A percentile compares a stretch with the other conserved stretches of the same genome.
These are phyloP conservation scores for Tetramorium bicarinatum DNA, from an alignment of 2,888 invertebrate species.

Conservation along the genomic window DNA sequence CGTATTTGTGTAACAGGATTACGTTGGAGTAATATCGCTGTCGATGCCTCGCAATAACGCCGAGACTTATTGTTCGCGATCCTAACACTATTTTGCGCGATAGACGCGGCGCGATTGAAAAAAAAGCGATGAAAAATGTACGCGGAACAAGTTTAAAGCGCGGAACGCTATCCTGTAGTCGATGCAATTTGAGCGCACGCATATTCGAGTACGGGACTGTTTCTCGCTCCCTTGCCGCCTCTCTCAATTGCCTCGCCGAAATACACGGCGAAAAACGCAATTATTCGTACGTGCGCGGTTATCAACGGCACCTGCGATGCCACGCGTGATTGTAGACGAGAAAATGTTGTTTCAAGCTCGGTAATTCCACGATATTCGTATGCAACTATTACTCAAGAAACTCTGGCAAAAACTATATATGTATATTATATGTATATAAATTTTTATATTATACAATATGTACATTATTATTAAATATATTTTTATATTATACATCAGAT, in stretches of 20 bases:
- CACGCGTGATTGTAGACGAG: conserved; percentile 38
- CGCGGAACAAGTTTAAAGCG: conserved; percentile 56
- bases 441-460: neutral
- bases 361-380: conserved; percentile 30
- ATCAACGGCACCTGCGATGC: conserved; percentile 45
- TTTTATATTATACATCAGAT: neutral
- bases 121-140: conserved; percentile 57
- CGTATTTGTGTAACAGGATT: conserved; percentile 47
- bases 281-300: conserved; percentile 51
- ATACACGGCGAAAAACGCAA: conserved; percentile 55
- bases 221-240: conserved; percentile 4
- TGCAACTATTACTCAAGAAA: conserved; percentile 16
- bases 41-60: conserved; percentile 52
- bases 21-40: conserved; percentile 47
- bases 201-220: conserved; percentile 40
- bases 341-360: conserved; percentile 37
- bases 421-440: neutral
- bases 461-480: neutral
- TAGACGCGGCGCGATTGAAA: conserved; percentile 50
- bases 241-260: conserved; percentile 42
- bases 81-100: conserved; percentile 51
- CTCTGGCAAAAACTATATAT: neutral
- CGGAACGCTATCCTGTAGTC: conserved; percentile 50
- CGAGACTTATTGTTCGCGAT: conserved; percentile 56
- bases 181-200: conserved; percentile 54